Evolutionary conservation across 2,888 invertebrate species (phyloP).

Genomic region (Cistogaster globosa): DNA sequence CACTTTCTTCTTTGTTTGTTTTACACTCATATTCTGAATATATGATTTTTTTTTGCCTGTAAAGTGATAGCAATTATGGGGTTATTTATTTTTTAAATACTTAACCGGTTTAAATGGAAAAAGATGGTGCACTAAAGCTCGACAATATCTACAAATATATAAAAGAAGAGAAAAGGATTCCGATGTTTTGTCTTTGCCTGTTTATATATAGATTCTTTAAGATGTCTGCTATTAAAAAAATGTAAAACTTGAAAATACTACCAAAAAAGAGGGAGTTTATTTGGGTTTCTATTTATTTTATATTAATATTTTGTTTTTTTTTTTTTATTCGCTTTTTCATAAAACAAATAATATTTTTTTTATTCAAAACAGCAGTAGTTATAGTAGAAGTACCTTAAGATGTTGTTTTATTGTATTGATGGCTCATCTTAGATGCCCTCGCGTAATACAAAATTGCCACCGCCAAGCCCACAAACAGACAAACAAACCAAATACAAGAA

Average conservation of each 20-base stretch:
- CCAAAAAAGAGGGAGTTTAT: conserved; percentile 35
- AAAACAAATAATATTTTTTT: conserved; percentile 55
- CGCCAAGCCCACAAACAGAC: conserved; percentile 36
- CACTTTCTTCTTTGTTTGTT: too few species aligned
- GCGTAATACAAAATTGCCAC: conserved; percentile 63
- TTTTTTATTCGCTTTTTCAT: conserved; percentile 24
- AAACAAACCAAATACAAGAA: background rate
- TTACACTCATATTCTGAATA: too few species aligned
- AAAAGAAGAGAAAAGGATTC: too few species aligned
- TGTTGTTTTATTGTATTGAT: conserved; percentile 61
- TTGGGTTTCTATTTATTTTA: conserved; percentile 34
- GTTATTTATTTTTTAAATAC: too few species aligned
- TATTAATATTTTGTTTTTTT: conserved; percentile 8
- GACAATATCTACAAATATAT: too few species aligned
- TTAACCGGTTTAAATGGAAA: too few species aligned
- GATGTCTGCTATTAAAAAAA: conserved; percentile 1
- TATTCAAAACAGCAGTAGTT: conserved; percentile 25
- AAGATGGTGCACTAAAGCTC: too few species aligned
- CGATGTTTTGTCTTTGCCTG: too few species aligned
- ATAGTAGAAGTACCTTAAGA: conserved; percentile 6
- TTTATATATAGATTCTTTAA: too few species aligned
- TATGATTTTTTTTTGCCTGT: too few species aligned
- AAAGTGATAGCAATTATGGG: too few species aligned
- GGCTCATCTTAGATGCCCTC: conserved; percentile 66
- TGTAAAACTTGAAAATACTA: conserved; percentile 9